phyloP scores from a whole-genome alignment of 2,113 vertebrate genomes.

The Carlito syrichta region DNA sequence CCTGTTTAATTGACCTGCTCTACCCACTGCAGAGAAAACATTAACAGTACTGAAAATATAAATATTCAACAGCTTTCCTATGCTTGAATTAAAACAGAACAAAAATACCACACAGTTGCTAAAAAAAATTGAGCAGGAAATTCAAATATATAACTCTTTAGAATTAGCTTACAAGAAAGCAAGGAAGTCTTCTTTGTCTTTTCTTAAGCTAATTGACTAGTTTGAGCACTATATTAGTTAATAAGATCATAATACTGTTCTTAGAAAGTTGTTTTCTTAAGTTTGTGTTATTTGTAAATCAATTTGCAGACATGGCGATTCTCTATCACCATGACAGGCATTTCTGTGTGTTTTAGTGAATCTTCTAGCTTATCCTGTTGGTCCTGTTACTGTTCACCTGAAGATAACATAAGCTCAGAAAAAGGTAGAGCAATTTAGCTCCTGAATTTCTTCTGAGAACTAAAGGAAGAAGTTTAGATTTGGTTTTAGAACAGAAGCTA shows the following conservation, averaged over 20 bases:
- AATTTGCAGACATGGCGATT: not conserved
- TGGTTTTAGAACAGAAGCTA: not conserved
- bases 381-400: not conserved
- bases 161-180: not conserved
- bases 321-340: not conserved
- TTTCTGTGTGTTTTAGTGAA: slow-evolving; percentile 8
- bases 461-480: not conserved
- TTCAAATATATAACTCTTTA: not conserved
- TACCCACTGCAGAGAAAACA: not conserved
- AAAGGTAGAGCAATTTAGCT: not conserved
- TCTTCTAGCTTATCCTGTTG: not conserved
- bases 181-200: not conserved
- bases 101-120: not conserved
- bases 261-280: not conserved
- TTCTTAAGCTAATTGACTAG: not conserved
- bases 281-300: not conserved
- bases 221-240: not conserved
- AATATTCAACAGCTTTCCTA: not conserved
- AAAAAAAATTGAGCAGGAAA: not conserved
- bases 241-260: not conserved
- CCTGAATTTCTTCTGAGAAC: not conserved
- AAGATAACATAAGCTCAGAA: not conserved
- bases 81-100: not conserved
- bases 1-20: not conserved
- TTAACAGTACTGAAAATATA: not conserved